Conservation (phyloP, 2,113 vertebrate genomes). For the Clarias batrachus region DNA sequence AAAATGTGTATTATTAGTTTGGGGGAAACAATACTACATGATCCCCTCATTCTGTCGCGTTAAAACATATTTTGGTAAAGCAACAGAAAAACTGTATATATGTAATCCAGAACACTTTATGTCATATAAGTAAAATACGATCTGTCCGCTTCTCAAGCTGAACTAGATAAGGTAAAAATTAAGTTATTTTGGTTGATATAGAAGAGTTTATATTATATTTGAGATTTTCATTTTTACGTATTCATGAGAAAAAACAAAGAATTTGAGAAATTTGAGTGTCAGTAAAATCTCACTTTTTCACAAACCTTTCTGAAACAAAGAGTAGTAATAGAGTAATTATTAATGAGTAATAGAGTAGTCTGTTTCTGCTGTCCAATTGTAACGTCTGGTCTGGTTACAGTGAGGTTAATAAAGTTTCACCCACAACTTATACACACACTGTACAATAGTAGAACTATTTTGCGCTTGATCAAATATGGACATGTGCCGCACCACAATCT, state of each 20-base stretch:
- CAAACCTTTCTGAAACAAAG: not conserved
- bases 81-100: too few relatives aligned
- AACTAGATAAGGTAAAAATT: too few relatives aligned
- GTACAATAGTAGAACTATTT: not conserved
- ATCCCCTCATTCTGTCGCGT: not conserved
- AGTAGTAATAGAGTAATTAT: not conserved
- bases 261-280: too few relatives aligned
- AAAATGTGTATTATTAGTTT: too few relatives aligned
- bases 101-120: too few relatives aligned
- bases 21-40: too few relatives aligned
- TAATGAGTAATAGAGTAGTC: not conserved
- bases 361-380: not conserved
- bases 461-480: not conserved
- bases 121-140: not conserved
- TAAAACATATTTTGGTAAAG: too few relatives aligned
- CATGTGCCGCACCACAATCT: not conserved
- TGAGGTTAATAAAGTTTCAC: not conserved
- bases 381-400: not conserved
- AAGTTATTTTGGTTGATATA: too few relatives aligned
- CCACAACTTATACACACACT: not conserved
- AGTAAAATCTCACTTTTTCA: not conserved
- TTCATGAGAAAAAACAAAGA: too few relatives aligned
- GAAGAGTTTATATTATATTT: too few relatives aligned
- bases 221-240: too few relatives aligned
- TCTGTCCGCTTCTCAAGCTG: not conserved